phyloP scores from a whole-genome alignment of 2,888 invertebrate genomes.

The Lymantria dispar region DNA sequence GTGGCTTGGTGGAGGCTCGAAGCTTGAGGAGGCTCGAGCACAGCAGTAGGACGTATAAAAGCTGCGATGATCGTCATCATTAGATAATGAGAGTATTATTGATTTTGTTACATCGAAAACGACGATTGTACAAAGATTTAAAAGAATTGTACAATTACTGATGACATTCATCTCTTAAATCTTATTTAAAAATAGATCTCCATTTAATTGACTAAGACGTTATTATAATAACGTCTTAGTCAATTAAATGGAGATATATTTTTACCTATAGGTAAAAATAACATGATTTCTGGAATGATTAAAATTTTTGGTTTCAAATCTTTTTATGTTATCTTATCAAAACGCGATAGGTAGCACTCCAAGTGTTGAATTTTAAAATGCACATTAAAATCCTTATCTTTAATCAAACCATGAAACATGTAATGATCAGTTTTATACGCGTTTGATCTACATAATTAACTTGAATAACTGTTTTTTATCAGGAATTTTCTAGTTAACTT shows the following conservation, averaged over 20 bases:
- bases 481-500: not conserved
- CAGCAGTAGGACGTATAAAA: too few species aligned
- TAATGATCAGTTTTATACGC: not conserved
- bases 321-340: not conserved
- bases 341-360: not conserved
- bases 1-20: too few species aligned
- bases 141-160: too few species aligned
- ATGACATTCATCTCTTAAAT: too few species aligned
- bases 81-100: too few species aligned
- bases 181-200: not conserved
- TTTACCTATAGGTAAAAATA: not conserved
- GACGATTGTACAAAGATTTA: too few species aligned
- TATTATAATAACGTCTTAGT: not conserved
- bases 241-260: not conserved
- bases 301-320: not conserved
- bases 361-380: not conserved
- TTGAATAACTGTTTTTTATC: not conserved
- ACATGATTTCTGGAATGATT: not conserved
- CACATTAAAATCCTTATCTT: slow-evolving; percentile 1
- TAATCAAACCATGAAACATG: slow-evolving; percentile 1
- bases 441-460: not conserved
- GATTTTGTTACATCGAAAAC: too few species aligned
- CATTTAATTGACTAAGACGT: not conserved
- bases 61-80: too few species aligned
- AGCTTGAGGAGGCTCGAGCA: too few species aligned